Evolutionary conservation across 2,113 vertebrate genomes (phyloP).

Genomic region (Stigmatopora nigra): DNA sequence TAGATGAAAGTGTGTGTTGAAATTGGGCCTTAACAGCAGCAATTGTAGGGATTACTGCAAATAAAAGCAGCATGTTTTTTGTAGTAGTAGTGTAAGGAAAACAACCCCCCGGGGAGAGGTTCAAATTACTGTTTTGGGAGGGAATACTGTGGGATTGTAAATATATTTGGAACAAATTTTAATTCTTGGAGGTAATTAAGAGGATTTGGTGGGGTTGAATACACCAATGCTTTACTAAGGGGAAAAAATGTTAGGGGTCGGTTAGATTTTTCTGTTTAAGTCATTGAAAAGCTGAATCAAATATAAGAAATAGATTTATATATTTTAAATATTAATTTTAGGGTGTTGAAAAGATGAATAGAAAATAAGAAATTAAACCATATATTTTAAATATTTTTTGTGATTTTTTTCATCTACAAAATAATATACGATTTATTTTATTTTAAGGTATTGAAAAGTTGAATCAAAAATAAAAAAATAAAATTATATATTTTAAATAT

Average conservation of each 20-base stretch:
- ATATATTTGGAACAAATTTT: constrained; percentile 3
- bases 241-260: background rate
- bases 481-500: too few relatives aligned
- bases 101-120: constrained; percentile 6
- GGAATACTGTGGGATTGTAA: constrained; percentile 14
- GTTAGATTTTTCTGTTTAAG: background rate
- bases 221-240: background rate
- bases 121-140: constrained; percentile 1
- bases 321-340: too few relatives aligned
- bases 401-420: too few relatives aligned
- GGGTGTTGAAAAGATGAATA: too few relatives aligned
- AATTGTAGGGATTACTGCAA: constrained; percentile 34
- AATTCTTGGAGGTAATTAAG: constrained; percentile 5
- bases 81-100: constrained; percentile 8
- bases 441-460: too few relatives aligned
- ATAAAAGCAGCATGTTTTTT: constrained; percentile 42
- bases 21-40: constrained; percentile 25
- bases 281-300: background rate
- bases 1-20: constrained; percentile 22
- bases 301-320: background rate
- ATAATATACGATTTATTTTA: too few relatives aligned
- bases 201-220: background rate
- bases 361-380: too few relatives aligned
- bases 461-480: too few relatives aligned
- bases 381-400: too few relatives aligned